Conservation (phyloP, 2,113 vertebrate genomes). For the Paradoxurus hermaphroditus region DNA sequence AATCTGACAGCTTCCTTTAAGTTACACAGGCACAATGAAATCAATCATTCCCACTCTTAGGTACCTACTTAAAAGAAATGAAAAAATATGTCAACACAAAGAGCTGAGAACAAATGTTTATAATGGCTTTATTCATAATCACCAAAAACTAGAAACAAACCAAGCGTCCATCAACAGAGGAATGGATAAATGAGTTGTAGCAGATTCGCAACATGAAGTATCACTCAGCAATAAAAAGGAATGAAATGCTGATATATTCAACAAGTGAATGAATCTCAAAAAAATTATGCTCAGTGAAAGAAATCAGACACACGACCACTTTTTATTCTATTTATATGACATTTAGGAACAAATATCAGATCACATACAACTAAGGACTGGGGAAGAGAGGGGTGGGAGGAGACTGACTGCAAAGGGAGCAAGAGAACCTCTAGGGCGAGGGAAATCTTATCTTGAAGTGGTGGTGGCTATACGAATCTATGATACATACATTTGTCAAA, state of each 20-base stretch:
- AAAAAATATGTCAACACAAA: background rate
- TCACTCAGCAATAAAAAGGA: background rate
- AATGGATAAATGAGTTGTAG: background rate
- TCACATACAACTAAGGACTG: background rate
- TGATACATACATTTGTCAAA: background rate
- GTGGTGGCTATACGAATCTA: background rate
- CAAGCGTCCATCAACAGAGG: background rate
- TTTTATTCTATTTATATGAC: background rate
- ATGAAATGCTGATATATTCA: slow-evolving; percentile 4
- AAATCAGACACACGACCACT: background rate
- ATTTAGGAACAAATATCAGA: background rate
- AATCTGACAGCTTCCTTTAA: background rate
- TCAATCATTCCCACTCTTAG: background rate
- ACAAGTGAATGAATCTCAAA: background rate
- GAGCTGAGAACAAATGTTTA: background rate
- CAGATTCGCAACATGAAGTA: background rate
- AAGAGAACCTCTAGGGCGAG: background rate
- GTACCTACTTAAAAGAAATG: background rate
- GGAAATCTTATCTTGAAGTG: background rate
- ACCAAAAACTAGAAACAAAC: slow-evolving; percentile 7
- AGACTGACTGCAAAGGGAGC: background rate
- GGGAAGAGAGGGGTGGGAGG: background rate
- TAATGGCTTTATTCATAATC: background rate
- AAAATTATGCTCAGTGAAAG: background rate
- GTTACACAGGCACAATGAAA: background rate